Base-by-base conservation (phyloP, 2,797 vertebrate genomes). In the Cyclura pinguis region DNA sequence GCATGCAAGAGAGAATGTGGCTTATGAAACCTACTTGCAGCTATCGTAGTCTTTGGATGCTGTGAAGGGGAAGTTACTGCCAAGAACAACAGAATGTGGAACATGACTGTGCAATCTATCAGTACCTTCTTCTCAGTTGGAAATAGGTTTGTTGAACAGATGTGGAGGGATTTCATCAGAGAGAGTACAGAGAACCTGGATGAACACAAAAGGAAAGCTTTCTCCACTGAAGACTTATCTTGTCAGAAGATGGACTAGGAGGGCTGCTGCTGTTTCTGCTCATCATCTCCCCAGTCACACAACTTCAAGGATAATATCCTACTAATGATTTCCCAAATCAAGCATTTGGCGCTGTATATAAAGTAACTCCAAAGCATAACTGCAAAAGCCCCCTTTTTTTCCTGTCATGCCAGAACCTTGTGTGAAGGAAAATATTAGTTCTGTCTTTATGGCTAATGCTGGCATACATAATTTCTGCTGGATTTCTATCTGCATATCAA, bases 81-180 rank as follows among this genome's bases (percentile, higher is more conserved):
- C 94, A 97, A 95, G 87, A 94, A 95, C 87, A 96, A 95, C 93
- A 97, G 92, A 96, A 96, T 96, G 95, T 93, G 59, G 89, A 96
- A 86, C 2, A 91, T 89, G 88, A 93, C 90, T 93, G 73, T 95
- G 87, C 74, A 95, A 95, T 97, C 92, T 89, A 96, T 96, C 95
- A 97, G 90, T 95, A 93, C 83, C 59, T 94, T 87, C 76, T 73
- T 96, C 96, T 93, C 94, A 94, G 93, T 91, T 95, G 94, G 93
- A 95, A 84, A 27, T 91, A 80, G 92, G 6, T n/a, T 73, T 81
- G 20, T 90, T 0, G 69, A 96, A 95, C 94, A 97, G 94, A 96
- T 97, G 93, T 94, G 90, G 64, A 59, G 14, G 89, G 93, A 96
- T 94, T 96, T 96, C 90, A 94, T 89, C 80, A 93, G 76, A 87